Evolutionary conservation across 2,113 vertebrate species (phyloP).

Genomic region (Equus przewalskii): DNA sequence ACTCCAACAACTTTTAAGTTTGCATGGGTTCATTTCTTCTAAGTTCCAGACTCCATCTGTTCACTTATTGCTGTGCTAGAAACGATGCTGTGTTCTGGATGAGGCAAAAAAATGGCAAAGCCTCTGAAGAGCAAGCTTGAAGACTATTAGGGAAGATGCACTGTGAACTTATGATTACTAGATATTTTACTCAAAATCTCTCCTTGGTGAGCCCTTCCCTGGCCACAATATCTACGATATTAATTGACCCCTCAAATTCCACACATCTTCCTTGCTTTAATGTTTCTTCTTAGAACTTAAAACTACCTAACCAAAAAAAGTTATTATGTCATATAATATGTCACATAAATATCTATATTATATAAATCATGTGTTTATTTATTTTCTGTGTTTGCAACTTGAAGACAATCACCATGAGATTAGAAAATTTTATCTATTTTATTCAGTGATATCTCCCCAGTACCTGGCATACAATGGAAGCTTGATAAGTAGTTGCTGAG

Average conservation of each 20-base stretch:
- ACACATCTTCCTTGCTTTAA: neutral
- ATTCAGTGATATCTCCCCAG: neutral
- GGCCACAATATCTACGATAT: neutral
- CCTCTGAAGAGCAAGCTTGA: neutral
- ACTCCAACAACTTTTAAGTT: constrained; percentile 43
- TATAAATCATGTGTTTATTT: neutral
- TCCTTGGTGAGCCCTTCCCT: neutral
- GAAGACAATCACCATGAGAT: neutral
- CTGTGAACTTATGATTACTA: neutral
- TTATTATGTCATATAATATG: neutral
- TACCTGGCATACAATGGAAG: neutral
- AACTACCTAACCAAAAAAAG: neutral
- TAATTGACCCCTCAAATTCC: neutral
- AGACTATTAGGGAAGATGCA: neutral
- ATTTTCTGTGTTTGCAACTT: constrained; percentile 26
- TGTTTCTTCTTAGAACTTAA: neutral
- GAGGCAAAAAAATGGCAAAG: neutral
- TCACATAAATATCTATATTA: neutral
- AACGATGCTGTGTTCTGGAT: neutral
- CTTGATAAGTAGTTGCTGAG: neutral
- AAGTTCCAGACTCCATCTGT: neutral
- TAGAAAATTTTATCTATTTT: neutral
- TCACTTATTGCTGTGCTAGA: neutral
- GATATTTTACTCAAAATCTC: neutral
- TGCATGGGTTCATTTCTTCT: constrained; percentile 59